These are phyloP conservation scores for Silurus asotus DNA, from an alignment of 2,113 vertebrate species.

Conservation along the genomic window DNA sequence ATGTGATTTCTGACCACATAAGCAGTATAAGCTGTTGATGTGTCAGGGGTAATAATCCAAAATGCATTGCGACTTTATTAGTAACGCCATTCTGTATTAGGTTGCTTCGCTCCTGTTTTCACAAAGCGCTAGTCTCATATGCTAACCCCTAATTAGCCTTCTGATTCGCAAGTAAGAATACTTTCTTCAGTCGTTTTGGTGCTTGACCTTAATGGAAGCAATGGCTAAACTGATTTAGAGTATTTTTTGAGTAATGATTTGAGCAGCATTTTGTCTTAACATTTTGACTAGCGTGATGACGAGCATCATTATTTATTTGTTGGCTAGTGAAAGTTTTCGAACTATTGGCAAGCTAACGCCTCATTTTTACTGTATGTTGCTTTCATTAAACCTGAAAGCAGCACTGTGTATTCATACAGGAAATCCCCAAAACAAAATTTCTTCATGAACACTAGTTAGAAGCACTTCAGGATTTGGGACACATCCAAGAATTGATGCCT, in stretches of 20 bases:
- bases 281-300: too few species aligned
- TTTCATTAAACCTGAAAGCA: not conserved
- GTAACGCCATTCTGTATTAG: too few species aligned
- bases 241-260: too few species aligned
- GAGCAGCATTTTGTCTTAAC: too few species aligned
- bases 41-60: not conserved
- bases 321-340: not conserved
- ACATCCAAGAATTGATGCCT: not conserved
- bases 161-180: not conserved
- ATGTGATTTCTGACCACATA: not conserved
- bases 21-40: not conserved
- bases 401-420: not conserved
- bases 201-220: too few species aligned
- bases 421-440: not conserved
- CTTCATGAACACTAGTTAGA: not conserved
- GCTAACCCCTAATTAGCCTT: not conserved
- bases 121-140: not conserved
- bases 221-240: too few species aligned
- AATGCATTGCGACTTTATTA: not conserved
- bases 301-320: not conserved
- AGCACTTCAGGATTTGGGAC: not conserved
- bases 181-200: not conserved
- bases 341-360: not conserved
- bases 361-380: not conserved
- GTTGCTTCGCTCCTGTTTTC: not conserved